Conservation (phyloP, 2,888 invertebrate genomes). For the Ormia ochracea region DNA sequence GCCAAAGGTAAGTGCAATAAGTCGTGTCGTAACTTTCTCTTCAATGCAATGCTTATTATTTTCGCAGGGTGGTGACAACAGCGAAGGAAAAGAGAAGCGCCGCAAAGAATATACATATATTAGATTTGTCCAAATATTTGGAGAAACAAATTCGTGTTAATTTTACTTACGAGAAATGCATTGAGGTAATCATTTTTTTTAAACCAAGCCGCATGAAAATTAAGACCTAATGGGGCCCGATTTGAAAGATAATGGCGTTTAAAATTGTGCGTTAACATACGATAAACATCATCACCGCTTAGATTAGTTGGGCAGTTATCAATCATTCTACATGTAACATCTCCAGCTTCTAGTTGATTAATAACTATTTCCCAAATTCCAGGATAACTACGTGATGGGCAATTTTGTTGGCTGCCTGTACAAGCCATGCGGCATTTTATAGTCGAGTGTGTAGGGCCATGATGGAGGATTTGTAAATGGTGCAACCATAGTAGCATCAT, state of each 20-base stretch:
- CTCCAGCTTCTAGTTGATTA: constrained; percentile 84
- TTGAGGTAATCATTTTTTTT: constrained; percentile 84
- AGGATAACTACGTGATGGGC: constrained; percentile 89
- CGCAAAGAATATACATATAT: constrained; percentile 98
- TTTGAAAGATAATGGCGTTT: constrained; percentile 88
- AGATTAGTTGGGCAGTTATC: constrained; percentile 84
- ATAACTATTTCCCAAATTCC: constrained; percentile 93
- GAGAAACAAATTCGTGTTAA: constrained; percentile 99
- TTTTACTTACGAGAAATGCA: constrained; percentile 82
- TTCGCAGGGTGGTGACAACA: constrained; percentile 63
- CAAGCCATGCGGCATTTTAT: constrained; percentile 86
- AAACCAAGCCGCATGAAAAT: constrained; percentile 90
- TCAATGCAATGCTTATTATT: background rate
- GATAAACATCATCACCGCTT: constrained; percentile 84
- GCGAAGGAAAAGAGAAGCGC: constrained; percentile 87
- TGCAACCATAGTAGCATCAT: constrained; percentile 91
- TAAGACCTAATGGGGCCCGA: constrained; percentile 89
- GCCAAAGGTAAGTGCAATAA: constrained; percentile 33
- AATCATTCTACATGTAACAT: constrained; percentile 84
- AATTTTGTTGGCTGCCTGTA: constrained; percentile 83
- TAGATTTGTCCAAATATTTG: constrained; percentile 96
- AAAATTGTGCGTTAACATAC: constrained; percentile 87
- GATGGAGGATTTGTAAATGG: constrained; percentile 86
- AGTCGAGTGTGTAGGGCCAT: constrained; percentile 95
- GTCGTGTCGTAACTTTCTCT: background rate